A percentile compares a stretch with the other conserved stretches of the same genome.
phyloP scores from a whole-genome alignment of 2,113 vertebrate genomes.

The Rissa tridactyla region DNA sequence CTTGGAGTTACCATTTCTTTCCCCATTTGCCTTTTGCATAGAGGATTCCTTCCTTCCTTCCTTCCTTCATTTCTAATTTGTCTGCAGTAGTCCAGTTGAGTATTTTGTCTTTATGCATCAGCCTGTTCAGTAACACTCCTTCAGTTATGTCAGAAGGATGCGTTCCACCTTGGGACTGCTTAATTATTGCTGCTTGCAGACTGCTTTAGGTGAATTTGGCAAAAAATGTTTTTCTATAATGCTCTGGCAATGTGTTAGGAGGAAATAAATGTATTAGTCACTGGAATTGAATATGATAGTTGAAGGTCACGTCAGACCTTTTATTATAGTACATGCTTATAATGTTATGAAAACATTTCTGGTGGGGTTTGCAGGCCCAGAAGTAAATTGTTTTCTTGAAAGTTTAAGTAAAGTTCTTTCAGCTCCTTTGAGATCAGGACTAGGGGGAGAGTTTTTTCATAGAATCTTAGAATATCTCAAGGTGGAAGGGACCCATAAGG shows the following conservation, averaged over 20 bases:
- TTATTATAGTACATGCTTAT: neutral
- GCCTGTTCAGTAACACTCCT: neutral
- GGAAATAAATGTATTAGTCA: neutral
- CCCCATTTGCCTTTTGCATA: neutral
- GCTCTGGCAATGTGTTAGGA: neutral
- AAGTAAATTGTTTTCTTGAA: neutral
- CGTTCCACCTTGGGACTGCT: neutral
- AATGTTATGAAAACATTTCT: neutral
- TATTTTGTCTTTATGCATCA: neutral
- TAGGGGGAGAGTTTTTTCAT: neutral
- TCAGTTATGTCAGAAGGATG: neutral
- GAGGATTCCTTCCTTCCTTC: neutral
- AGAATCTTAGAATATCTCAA: neutral
- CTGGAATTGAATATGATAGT: neutral
- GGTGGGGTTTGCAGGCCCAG: neutral
- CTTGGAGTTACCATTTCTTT: neutral
- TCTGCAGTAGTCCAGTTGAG: neutral
- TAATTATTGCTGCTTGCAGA: neutral
- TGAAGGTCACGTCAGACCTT: neutral
- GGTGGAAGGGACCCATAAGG: neutral
- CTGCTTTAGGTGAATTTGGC: neutral
- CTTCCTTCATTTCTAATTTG: neutral
- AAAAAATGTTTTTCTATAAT: neutral
- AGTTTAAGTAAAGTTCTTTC: neutral
- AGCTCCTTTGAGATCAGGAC: neutral